Evolutionary conservation across 2,113 vertebrate genomes (phyloP).

Genomic region (Panthera tigris): DNA sequence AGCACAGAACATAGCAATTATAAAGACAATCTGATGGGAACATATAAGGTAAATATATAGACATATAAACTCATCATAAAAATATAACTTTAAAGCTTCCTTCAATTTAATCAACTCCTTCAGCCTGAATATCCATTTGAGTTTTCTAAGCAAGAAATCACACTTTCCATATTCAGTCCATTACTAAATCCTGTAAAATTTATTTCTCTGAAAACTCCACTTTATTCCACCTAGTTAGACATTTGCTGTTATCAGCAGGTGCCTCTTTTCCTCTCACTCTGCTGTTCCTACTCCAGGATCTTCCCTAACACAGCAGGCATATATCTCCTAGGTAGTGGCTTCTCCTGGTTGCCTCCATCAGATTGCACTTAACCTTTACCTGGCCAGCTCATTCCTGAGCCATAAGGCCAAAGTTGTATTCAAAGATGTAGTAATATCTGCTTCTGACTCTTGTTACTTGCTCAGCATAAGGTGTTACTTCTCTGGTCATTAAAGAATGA

Average conservation of each 20-base stretch:
- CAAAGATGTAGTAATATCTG: neutral
- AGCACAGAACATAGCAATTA: neutral
- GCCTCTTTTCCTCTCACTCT: neutral
- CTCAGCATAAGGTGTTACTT: neutral
- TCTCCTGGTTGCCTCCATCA: neutral
- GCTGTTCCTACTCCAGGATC: neutral
- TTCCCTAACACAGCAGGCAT: accelerated
- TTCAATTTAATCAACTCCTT: neutral
- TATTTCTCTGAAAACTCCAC: neutral
- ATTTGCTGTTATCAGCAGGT: neutral
- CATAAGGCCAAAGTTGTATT: neutral
- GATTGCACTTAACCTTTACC: neutral
- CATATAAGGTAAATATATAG: neutral
- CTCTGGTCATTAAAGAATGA: neutral
- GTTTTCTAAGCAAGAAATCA: neutral
- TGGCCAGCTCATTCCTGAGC: neutral
- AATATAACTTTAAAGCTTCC: neutral
- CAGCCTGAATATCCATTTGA: neutral
- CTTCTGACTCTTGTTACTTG: neutral
- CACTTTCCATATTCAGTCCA: neutral
- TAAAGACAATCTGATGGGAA: neutral
- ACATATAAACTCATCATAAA: neutral
- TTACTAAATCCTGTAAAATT: neutral
- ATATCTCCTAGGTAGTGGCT: neutral
- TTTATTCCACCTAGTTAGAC: neutral